Evolutionary conservation across 2,797 vertebrate species (phyloP), one percentile per base, ranked within the genome.

Genomic region (Neosalanx taihuensis): DNA sequence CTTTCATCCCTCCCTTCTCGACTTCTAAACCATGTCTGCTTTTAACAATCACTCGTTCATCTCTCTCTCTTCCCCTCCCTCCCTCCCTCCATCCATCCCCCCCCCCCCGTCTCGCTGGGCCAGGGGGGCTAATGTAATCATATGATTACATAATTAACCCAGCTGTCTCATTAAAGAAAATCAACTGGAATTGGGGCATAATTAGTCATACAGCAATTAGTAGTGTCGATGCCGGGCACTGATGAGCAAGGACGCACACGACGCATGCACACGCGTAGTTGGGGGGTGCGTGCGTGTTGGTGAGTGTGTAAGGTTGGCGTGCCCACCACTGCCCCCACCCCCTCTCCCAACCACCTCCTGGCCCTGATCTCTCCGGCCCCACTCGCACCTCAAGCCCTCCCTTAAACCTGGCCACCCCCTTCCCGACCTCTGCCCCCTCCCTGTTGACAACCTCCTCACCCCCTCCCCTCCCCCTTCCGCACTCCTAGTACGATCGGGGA

Each of bases 111-210:
- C 67, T 53, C 64, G 61, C 35, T 80, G 92, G 92, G 89, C 89
- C 92, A 89, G 92, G 85, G 90, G 86, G 91, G 91, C 92, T 95
- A 95, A 94, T 94, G 91, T 91, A 94, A 95, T 95, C 92, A 93
- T 93, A 92, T 90, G 91, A 95, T 95, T 95, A 94, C 93, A 94
- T 95, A 95, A 95, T 95, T 94, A 95, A 94, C 93, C 93, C 94
- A 94, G 93, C 93, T 94, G 94, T 95, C 94, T 95, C 93, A 94
- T 95, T 94, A 94, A 88, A 92, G 92, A 94, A 93, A 94, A 94
- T 94, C 92, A 94, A 94, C 92, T 95, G 90, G 93, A 95, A 94
- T 94, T 93, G 92, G 92, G 93, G 92, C 93, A 92, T 94, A 94
- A 94, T 95, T 95, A 95, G 93, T 94, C 92, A 93, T 93, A 91